Conservation (phyloP, 1,140 invertebrate genomes). For the Zaprionus tsacasi region DNA sequence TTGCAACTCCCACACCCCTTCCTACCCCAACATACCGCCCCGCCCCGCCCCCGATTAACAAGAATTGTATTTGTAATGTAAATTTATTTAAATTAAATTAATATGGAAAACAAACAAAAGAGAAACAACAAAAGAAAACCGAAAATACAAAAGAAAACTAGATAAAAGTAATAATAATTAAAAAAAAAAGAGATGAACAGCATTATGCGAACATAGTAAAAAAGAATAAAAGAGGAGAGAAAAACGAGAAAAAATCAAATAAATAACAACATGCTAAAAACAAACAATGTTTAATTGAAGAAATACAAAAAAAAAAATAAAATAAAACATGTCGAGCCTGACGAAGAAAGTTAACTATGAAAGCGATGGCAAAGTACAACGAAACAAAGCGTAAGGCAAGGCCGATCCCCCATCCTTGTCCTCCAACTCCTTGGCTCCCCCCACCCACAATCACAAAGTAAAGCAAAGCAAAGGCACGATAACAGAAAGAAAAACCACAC, state of each 20-base stretch:
- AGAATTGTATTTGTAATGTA: conserved; percentile 51
- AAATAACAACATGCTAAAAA: conserved; percentile 49
- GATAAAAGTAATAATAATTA: conserved; percentile 26
- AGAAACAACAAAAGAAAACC: conserved; percentile 47
- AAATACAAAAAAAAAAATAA: conserved; percentile 11
- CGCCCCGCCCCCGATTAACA: conserved; percentile 23
- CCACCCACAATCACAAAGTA: not conserved
- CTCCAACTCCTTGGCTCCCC: not conserved
- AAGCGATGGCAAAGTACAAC: conserved; percentile 58
- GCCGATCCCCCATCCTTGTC: not conserved
- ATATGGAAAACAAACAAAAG: conserved; percentile 46
- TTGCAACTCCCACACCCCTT: conserved; percentile 11
- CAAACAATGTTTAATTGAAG: conserved; percentile 42
- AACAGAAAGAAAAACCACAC: not conserved
- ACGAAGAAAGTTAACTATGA: conserved; percentile 61
- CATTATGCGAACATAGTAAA: conserved; percentile 41
- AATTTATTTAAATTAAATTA: conserved; percentile 56
- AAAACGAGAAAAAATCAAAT: conserved; percentile 49
- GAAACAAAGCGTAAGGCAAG: conserved; percentile 46
- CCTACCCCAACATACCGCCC: not conserved
- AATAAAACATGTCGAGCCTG: conserved; percentile 9
- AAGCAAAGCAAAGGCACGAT: not conserved
- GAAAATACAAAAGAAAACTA: conserved; percentile 43
- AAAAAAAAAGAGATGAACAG: conserved; percentile 19
- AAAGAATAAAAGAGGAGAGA: conserved; percentile 38